A percentile compares a stretch with the other conserved stretches of the same genome.
Conservation (phyloP, 2,888 invertebrate genomes). For the Malthinus flaveolus region DNA sequence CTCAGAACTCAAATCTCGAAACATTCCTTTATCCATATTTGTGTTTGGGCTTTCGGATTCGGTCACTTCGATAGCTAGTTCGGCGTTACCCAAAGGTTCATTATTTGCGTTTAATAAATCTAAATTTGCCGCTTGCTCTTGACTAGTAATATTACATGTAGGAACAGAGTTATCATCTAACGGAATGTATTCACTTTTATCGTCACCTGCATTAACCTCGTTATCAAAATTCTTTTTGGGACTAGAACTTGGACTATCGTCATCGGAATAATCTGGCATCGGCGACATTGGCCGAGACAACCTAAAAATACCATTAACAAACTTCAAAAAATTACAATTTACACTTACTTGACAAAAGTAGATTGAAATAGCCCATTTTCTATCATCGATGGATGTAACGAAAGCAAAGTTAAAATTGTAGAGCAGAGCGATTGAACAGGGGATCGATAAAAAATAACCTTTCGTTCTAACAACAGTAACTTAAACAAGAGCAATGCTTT, state of each 20-base stretch:
- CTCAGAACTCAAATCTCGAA: conserved; percentile 72
- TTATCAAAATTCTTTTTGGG: conserved; percentile 30
- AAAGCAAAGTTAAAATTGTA: conserved; percentile 83
- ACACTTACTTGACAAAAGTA: conserved; percentile 74
- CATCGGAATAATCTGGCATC: conserved; percentile 66
- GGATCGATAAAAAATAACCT: conserved; percentile 89
- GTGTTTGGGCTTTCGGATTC: conserved; percentile 51
- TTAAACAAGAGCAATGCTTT: conserved; percentile 93
- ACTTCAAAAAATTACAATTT: not conserved
- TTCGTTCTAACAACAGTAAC: conserved; percentile 82
- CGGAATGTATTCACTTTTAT: conserved; percentile 11
- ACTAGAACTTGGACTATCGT: conserved; percentile 49
- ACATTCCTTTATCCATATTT: conserved; percentile 54
- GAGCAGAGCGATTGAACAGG: conserved; percentile 90
- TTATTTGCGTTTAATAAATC: conserved; percentile 37
- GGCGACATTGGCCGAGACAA: conserved; percentile 74
- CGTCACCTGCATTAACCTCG: not conserved
- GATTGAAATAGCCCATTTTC: conserved; percentile 82
- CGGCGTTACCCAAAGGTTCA: conserved; percentile 44
- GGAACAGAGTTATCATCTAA: conserved; percentile 14
- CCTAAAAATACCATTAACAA: conserved; percentile 48
- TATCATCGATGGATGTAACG: conserved; percentile 87
- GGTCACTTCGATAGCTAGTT: conserved; percentile 51
- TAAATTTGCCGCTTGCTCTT: conserved; percentile 36
- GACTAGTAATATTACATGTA: conserved; percentile 11